These are phyloP conservation scores for Drosophila novamexicana DNA, from an alignment of 1,140 invertebrate species.

Conservation along the genomic window DNA sequence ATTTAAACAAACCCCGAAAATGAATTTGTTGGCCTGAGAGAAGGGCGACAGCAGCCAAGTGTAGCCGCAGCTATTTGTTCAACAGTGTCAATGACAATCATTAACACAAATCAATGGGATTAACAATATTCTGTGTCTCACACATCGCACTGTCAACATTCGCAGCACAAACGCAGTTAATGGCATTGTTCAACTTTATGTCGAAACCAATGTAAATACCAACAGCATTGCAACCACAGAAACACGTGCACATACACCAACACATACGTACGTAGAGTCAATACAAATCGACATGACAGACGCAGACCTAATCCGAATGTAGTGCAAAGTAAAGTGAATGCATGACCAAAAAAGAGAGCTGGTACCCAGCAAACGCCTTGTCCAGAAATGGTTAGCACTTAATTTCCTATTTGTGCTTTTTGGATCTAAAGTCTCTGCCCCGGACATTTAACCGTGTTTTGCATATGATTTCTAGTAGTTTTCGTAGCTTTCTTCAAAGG, in stretches of 20 bases:
- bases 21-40: constrained; percentile 44
- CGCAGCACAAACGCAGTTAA: constrained; percentile 18
- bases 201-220: constrained; percentile 40
- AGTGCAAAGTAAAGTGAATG: constrained; percentile 69
- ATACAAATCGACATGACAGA: constrained; percentile 71
- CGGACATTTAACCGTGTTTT: constrained; percentile 32
- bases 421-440: constrained; percentile 1
- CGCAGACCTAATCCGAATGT: constrained; percentile 69
- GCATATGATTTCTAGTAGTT: constrained; percentile 37
- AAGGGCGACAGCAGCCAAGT: constrained; percentile 37
- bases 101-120: constrained; percentile 76
- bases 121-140: constrained; percentile 62
- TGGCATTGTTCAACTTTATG: constrained; percentile 62
- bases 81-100: constrained; percentile 74
- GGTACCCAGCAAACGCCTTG: constrained; percentile 16
- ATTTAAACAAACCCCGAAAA: constrained; percentile 30
- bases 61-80: constrained; percentile 50
- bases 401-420: constrained; percentile 57
- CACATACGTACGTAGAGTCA: constrained; percentile 22
- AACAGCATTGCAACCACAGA: constrained; percentile 60
- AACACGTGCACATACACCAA: constrained; percentile 11
- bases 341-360: constrained; percentile 22
- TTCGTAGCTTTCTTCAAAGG: not conserved
- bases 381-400: constrained; percentile 69
- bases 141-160: constrained; percentile 5